Percentiles rank a stretch among this genome's conserved stretches.
Conservation (phyloP, 35 echinoderm and acorn worm species). For the Ophioderma brevispina region DNA sequence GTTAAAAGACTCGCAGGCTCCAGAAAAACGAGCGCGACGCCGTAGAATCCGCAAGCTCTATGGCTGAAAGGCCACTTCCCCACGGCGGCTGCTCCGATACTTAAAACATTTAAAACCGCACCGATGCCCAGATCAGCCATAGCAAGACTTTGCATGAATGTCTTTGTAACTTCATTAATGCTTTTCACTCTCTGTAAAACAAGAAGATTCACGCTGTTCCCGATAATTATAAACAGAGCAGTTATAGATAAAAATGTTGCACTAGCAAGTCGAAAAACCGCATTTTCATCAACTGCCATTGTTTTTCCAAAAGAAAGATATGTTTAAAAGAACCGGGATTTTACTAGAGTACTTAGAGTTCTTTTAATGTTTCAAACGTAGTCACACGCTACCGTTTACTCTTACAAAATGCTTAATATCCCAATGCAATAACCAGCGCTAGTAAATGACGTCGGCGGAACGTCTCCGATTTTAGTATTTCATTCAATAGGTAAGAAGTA, state of each 20-base stretch:
- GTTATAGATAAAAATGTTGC: neutral
- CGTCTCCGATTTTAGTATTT: too few relatives aligned
- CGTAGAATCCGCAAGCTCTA: neutral
- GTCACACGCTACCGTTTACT: too few relatives aligned
- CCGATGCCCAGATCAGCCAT: constrained; percentile 9
- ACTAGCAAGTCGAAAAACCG: neutral
- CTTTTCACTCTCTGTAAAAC: neutral
- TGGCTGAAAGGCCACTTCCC: constrained; percentile 15
- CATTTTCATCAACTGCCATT: neutral
- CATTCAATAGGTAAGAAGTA: too few relatives aligned
- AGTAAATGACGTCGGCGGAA: too few relatives aligned
- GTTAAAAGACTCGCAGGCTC: neutral
- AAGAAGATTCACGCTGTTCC: constrained; percentile 3
- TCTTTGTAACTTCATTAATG: neutral
- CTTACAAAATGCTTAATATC: too few relatives aligned
- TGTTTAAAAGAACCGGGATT: too few relatives aligned
- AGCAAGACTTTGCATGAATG: constrained; percentile 13
- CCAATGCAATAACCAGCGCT: too few relatives aligned
- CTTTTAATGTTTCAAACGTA: too few relatives aligned
- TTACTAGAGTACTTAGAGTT: too few relatives aligned
- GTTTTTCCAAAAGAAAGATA: too few relatives aligned
- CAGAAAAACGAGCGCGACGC: neutral
- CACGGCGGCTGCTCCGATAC: constrained; percentile 13
- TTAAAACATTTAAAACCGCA: neutral
- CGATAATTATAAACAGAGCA: constrained; percentile 1